These are phyloP conservation scores for Mesaphorura yosii DNA, from an alignment of 1,140 invertebrate genomes.

Conservation along the genomic window DNA sequence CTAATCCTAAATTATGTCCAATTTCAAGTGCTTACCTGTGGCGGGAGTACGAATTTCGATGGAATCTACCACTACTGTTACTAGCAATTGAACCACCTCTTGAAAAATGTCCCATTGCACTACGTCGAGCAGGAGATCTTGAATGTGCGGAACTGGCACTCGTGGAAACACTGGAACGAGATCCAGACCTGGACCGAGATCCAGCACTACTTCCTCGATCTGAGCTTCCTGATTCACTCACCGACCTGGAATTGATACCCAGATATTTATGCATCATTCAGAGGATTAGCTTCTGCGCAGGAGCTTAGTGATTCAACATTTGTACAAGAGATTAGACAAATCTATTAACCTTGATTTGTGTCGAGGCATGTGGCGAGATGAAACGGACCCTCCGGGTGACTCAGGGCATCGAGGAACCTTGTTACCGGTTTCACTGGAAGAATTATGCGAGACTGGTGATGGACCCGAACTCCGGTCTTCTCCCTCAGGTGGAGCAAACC, in stretches of 20 bases:
- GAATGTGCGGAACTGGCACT: constrained; percentile 29
- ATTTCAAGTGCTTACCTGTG: constrained; percentile 25
- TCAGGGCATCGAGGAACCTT: constrained; percentile 26
- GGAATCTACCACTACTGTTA: constrained; percentile 26
- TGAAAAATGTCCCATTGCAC: constrained; percentile 26
- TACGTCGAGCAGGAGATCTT: constrained; percentile 29
- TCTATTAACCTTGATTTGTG: constrained; percentile 28
- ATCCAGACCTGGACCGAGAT: constrained; percentile 42
- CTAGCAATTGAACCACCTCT: constrained; percentile 21
- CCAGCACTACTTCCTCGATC: constrained; percentile 39
- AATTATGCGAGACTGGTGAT: constrained; percentile 13
- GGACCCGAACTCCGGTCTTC: constrained; percentile 25
- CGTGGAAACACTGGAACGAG: constrained; percentile 33
- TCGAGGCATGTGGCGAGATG: constrained; percentile 27
- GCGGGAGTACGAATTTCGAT: constrained; percentile 30
- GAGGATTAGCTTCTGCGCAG: background rate
- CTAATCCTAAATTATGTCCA: too few species aligned
- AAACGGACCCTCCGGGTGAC: constrained; percentile 27
- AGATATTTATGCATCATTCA: too few species aligned
- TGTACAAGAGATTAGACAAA: background rate
- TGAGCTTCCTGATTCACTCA: constrained; percentile 38
- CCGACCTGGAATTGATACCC: constrained; percentile 31
- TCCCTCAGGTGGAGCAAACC: constrained; percentile 27
- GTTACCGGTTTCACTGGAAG: constrained; percentile 20
- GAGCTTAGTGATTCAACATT: too few species aligned